A percentile compares a stretch with the other conserved stretches of the same genome.
phyloP scores from a whole-genome alignment of 2,888 invertebrate genomes.

The Sturmia bella region DNA sequence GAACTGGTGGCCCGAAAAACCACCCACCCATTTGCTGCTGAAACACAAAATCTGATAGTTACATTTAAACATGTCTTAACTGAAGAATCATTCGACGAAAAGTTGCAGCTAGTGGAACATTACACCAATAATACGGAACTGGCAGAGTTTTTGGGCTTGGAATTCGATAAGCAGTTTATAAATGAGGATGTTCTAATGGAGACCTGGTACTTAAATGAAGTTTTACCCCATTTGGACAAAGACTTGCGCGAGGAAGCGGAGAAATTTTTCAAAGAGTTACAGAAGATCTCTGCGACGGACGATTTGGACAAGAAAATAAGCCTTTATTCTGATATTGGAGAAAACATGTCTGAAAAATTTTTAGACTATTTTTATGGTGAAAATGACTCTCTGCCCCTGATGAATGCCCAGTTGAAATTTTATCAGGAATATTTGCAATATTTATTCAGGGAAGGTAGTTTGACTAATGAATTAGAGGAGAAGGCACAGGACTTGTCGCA shows the following conservation, averaged over 20 bases:
- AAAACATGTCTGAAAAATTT: slow-evolving; percentile 57
- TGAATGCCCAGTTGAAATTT: slow-evolving; percentile 69
- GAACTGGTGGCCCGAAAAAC: slow-evolving; percentile 38
- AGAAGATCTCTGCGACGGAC: slow-evolving; percentile 41
- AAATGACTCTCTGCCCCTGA: slow-evolving; percentile 43
- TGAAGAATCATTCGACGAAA: slow-evolving; percentile 48
- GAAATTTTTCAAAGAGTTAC: slow-evolving; percentile 49
- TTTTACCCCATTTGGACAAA: slow-evolving; percentile 33
- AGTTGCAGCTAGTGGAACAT: slow-evolving; percentile 54
- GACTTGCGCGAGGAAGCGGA: slow-evolving; percentile 55
- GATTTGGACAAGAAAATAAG: slow-evolving; percentile 68
- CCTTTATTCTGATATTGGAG: slow-evolving; percentile 64
- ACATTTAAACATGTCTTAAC: slow-evolving; percentile 53
- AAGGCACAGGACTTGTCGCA: slow-evolving; percentile 14
- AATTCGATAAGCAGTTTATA: slow-evolving; percentile 70
- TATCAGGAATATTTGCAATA: slow-evolving; percentile 66
- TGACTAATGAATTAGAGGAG: slow-evolving; percentile 21
- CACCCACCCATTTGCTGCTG: slow-evolving; percentile 38
- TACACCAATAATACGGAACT: slow-evolving; percentile 52
- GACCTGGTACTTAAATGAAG: slow-evolving; percentile 68
- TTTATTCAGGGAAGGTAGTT: slow-evolving; percentile 48
- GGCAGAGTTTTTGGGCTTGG: slow-evolving; percentile 48
- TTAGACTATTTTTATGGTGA: slow-evolving; percentile 46
- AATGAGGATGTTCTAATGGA: slow-evolving; percentile 71
- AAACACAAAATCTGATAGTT: slow-evolving; percentile 55